Evolutionary conservation across 53 echinoderm and acorn worm species (phyloP).

Genomic region (Actinopyga echinites): DNA sequence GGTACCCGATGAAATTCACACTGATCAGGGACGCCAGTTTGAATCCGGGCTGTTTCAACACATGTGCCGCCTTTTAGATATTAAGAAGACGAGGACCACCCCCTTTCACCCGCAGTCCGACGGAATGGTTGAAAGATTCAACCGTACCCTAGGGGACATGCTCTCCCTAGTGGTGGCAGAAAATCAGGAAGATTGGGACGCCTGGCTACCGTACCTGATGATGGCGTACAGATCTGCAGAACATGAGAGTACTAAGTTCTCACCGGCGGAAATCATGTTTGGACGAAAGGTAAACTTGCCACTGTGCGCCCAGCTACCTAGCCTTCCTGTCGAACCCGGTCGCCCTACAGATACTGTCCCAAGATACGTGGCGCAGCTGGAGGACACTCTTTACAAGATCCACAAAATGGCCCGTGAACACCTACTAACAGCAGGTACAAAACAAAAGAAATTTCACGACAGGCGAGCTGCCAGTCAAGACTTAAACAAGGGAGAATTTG

Average conservation of each 20-base stretch:
- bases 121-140: slow-evolving; percentile 61
- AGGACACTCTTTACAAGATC: not conserved
- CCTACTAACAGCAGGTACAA: not conserved
- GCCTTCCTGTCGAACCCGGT: too few species aligned
- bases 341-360: not conserved
- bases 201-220: slow-evolving; percentile 36
- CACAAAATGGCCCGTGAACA: not conserved
- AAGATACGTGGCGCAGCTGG: not conserved
- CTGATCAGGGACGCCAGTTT: slow-evolving; percentile 52
- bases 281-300: slow-evolving; percentile 42
- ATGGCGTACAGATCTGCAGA: slow-evolving; percentile 58
- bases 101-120: slow-evolving; percentile 52
- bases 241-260: slow-evolving; percentile 41
- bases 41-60: slow-evolving; percentile 38
- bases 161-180: slow-evolving; percentile 21
- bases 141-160: slow-evolving; percentile 51
- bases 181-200: slow-evolving; percentile 56
- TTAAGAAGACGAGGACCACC: slow-evolving; percentile 44
- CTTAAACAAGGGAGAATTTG: not conserved
- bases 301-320: not conserved
- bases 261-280: slow-evolving; percentile 48
- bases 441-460: slow-evolving; percentile 12
- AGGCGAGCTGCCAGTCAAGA: not conserved
- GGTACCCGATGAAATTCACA: slow-evolving; percentile 45
- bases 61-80: slow-evolving; percentile 31